These are phyloP conservation scores for Myiopsitta monachus DNA, from an alignment of 2,113 vertebrate species.

Conservation along the genomic window DNA sequence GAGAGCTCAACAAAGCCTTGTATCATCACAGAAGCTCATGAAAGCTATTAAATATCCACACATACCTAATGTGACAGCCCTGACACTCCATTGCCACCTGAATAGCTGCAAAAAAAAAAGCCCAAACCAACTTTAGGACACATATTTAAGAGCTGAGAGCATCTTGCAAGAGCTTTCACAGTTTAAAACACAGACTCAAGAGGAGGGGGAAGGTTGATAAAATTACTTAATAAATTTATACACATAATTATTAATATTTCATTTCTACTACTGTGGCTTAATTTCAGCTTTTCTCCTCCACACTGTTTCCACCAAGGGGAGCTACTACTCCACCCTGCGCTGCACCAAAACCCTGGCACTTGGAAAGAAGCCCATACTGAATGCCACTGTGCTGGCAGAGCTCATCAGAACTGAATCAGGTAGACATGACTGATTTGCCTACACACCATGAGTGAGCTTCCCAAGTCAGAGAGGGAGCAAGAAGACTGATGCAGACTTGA, in stretches of 20 bases:
- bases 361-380: neutral
- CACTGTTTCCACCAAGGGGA: neutral
- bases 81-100: neutral
- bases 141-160: neutral
- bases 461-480: neutral
- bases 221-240: neutral
- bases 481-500: neutral
- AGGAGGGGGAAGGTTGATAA: neutral
- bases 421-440: neutral
- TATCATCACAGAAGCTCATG: neutral
- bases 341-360: neutral
- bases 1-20: constrained; percentile 24
- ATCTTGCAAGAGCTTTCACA: neutral
- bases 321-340: neutral
- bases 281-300: neutral
- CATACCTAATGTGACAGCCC: neutral
- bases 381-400: neutral
- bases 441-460: neutral
- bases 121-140: neutral
- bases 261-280: neutral
- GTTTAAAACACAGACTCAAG: neutral
- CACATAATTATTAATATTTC: neutral
- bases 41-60: neutral
- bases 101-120: neutral
- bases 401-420: neutral